Conservation (phyloP, 1,140 invertebrate genomes). For the Lepidurus apus region DNA sequence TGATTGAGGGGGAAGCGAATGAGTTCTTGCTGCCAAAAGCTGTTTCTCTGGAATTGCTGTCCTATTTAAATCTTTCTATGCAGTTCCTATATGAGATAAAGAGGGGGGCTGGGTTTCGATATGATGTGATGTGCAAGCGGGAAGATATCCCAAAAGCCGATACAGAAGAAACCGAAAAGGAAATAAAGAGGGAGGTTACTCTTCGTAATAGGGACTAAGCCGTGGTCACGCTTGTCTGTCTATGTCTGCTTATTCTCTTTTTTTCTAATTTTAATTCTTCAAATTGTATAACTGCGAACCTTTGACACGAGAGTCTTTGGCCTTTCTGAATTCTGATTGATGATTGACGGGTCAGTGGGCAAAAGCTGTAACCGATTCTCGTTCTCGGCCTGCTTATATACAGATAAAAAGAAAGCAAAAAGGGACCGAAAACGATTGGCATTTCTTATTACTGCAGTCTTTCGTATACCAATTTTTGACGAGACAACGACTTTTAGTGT, state of each 20-base stretch:
- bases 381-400: background rate
- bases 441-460: background rate
- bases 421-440: background rate
- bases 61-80: background rate
- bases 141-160: background rate
- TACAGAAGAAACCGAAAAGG: background rate
- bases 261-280: slow-evolving; percentile 13
- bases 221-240: slow-evolving; percentile 20
- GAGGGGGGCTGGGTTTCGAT: background rate
- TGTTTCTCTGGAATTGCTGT: background rate
- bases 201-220: background rate
- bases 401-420: background rate
- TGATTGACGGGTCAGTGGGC: slow-evolving; percentile 20
- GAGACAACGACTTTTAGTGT: background rate
- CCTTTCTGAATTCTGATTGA: slow-evolving; percentile 12
- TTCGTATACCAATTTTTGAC: background rate
- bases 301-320: slow-evolving; percentile 18
- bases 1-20: background rate
- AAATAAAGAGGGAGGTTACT: background rate
- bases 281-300: slow-evolving; percentile 22
- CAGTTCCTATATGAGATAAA: background rate
- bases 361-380: slow-evolving; percentile 19
- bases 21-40: background rate
- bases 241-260: slow-evolving; percentile 6
- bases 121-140: background rate